Percentiles rank a stretch among this genome's conserved stretches.
Conservation (phyloP, 2,888 invertebrate species). For the Cactoblastis cactorum region DNA sequence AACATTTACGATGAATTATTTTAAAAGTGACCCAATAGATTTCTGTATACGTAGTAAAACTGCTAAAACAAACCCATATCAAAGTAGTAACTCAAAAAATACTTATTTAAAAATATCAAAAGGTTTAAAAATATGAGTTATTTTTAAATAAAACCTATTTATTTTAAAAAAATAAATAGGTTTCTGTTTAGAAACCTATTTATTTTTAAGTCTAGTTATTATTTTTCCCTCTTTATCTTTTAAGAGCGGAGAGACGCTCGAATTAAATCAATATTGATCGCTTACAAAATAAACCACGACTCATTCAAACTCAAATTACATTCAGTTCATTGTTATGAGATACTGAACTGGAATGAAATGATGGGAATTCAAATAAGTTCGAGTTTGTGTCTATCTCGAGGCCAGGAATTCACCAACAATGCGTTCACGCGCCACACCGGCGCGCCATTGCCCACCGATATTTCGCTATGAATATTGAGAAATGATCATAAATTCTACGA, state of each 20-base stretch:
- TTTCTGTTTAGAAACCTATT: conserved; percentile 13
- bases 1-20: too few relatives aligned
- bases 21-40: too few relatives aligned
- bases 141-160: too few relatives aligned
- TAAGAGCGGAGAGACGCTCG: conserved; percentile 2
- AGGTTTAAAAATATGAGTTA: too few relatives aligned
- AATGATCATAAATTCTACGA: conserved; percentile 60
- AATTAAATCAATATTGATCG: conserved; percentile 20
- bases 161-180: too few relatives aligned
- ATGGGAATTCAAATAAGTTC: conserved; percentile 66
- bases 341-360: conserved; percentile 50
- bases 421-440: conserved; percentile 35
- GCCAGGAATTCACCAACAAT: conserved; percentile 59
- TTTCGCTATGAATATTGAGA: conserved; percentile 68
- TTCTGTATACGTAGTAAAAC: too few relatives aligned
- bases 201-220: conserved; percentile 1
- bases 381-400: conserved; percentile 57
- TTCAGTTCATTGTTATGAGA: conserved; percentile 53
- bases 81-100: too few relatives aligned
- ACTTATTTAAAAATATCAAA: too few relatives aligned
- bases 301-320: conserved; percentile 41
- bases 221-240: not conserved
- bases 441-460: conserved; percentile 36
- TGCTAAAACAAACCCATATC: too few relatives aligned
- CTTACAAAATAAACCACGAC: conserved; percentile 26